Base-by-base conservation (phyloP, 2,113 vertebrate genomes). In the Pao palembangensis region DNA sequence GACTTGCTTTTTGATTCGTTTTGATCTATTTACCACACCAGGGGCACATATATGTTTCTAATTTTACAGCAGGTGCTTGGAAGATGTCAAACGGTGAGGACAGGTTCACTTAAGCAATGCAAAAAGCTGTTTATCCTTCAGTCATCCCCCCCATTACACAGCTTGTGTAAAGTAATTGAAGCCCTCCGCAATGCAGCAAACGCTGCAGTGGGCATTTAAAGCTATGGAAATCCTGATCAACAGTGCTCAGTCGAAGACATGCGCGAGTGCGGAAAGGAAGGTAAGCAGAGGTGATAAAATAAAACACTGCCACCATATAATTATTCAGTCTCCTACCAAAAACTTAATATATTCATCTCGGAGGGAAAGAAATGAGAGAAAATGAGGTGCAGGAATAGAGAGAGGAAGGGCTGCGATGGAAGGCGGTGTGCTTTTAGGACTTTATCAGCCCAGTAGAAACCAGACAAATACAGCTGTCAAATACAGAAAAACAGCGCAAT, bases 321-420 rank as follows among this genome's bases (percentile, higher is more conserved):
- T 74, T 82, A 73, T 67, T 73, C 71, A 52, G 57, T 63, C 66
- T 65, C 58, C 55, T 55, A 56, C 47, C 52, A 41, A 62, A 42
- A 44, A 58, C 44, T 67, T 75, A 73, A 80, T 76, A 65, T 57
- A 80, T 76, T 73, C 56, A 71, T 76, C 57, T 70, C 42, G 8
- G 23, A 62, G 16, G 59, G 55, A 48, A 38, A 44, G 25, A 66
- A 75, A 41, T 11, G 53, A 54, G 21, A 42, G 23, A 49, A 49
- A 17, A 20, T 1, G 20, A 6, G 17, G 47, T 18, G 21, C 21
- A 23, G n/a, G 20, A 25, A 16, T 12, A 25, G 50, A 44, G 43
- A 13, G 50, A 34, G 62, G 51, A 42, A 68, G 49, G 34, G 47
- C 25, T 48, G 50, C 5, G 47, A 16, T 59, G 46, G 67, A 49